These are phyloP conservation scores for Arrhopalites spinosus DNA, from an alignment of 2,888 invertebrate genomes.

Conservation along the genomic window DNA sequence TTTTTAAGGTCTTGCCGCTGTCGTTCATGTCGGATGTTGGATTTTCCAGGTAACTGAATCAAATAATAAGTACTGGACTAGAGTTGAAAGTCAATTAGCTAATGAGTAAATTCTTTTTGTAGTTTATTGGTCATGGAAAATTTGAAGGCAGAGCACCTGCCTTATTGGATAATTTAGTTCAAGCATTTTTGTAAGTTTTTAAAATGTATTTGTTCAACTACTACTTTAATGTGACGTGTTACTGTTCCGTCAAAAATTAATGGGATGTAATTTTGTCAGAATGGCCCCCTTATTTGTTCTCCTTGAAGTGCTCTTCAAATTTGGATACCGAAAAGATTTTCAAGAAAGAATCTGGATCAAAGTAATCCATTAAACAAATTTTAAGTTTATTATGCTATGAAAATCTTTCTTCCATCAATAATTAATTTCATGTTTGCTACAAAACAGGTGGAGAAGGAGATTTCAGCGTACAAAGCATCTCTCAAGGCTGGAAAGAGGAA, in stretches of 20 bases:
- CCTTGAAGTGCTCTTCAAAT: slow-evolving; percentile 53
- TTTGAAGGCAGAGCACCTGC: slow-evolving; percentile 56
- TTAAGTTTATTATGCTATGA: neutral
- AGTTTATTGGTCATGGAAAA: slow-evolving; percentile 56
- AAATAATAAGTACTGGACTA: neutral
- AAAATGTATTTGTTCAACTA: neutral
- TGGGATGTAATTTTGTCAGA: slow-evolving; percentile 28
- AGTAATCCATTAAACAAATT: neutral
- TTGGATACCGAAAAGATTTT: slow-evolving; percentile 54
- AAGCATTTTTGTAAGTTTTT: slow-evolving; percentile 53
- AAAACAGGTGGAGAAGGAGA: slow-evolving; percentile 48
- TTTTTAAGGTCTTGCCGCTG: neutral
- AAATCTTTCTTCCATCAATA: neutral
- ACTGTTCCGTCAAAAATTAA: neutral
- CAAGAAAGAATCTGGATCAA: slow-evolving; percentile 44
- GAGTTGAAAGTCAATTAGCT: too few relatives aligned
- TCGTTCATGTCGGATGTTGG: neutral
- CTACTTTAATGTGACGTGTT: neutral
- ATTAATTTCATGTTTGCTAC: slow-evolving; percentile 32
- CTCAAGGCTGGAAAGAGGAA: neutral
- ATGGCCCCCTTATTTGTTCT: slow-evolving; percentile 56
- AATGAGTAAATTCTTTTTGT: neutral
- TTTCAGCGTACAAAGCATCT: slow-evolving; percentile 41
- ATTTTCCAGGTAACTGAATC: neutral
- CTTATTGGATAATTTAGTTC: slow-evolving; percentile 53